Evolutionary conservation across 2,113 vertebrate species (phyloP).

Genomic region (Fulica atra): DNA sequence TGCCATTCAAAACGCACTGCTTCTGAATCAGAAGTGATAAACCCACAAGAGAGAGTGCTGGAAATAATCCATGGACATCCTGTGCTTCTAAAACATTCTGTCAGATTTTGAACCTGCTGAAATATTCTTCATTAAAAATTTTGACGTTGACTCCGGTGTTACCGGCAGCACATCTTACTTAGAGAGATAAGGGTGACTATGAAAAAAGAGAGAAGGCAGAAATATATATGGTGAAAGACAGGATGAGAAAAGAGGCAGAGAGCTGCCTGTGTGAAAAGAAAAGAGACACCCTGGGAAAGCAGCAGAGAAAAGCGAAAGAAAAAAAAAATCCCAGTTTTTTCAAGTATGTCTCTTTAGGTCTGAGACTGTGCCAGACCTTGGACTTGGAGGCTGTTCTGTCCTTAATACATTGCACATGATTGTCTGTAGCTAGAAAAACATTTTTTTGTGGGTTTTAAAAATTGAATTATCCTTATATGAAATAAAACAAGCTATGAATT

Average conservation of each 20-base stretch:
- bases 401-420: slow-evolving; percentile 65
- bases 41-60: not conserved
- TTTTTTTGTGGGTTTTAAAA: slow-evolving; percentile 37
- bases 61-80: slow-evolving; percentile 46
- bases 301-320: not conserved
- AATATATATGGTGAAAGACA: not conserved
- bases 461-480: slow-evolving; percentile 53
- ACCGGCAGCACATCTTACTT: not conserved
- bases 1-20: not conserved
- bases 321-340: not conserved
- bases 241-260: not conserved
- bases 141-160: not conserved
- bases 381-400: slow-evolving; percentile 39
- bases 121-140: not conserved
- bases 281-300: not conserved
- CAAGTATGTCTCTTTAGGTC: slow-evolving; percentile 30
- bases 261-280: not conserved
- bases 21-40: slow-evolving; percentile 33
- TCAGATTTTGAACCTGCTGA: slow-evolving; percentile 37
- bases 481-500: slow-evolving; percentile 48
- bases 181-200: not conserved
- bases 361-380: slow-evolving; percentile 53
- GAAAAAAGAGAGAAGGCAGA: not conserved
- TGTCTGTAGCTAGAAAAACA: slow-evolving; percentile 59
- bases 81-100: slow-evolving; percentile 46